phyloP scores from a whole-genome alignment of 2,888 invertebrate species.

The Myopa tessellatipennis region DNA sequence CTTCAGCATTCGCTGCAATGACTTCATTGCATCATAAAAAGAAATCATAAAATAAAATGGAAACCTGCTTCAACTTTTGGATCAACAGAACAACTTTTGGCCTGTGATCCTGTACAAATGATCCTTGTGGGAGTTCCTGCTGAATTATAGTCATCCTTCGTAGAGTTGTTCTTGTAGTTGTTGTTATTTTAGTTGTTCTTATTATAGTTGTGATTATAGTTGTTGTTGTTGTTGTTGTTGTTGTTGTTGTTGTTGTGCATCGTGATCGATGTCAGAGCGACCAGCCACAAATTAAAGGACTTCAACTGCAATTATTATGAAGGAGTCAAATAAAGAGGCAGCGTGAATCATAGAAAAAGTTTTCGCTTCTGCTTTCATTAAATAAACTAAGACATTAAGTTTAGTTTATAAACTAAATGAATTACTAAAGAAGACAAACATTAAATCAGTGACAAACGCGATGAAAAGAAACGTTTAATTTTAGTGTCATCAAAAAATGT shows the following conservation, averaged over 20 bases:
- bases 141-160: conserved; percentile 2
- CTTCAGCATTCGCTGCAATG: conserved; percentile 9
- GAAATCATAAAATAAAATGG: neutral
- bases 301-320: no score
- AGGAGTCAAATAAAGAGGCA: no score
- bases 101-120: conserved; percentile 11
- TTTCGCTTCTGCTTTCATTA: neutral
- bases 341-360: no score
- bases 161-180: neutral
- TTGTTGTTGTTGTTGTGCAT: neutral
- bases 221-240: neutral
- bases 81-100: neutral
- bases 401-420: no score
- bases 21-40: conserved; percentile 26
- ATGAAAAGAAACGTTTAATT: no score
- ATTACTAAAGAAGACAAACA: no score
- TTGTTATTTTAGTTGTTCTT: neutral
- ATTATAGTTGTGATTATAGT: neutral
- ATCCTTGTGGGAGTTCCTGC: conserved; percentile 12
- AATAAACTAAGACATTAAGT: no score
- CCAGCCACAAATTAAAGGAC: conserved; percentile 4
- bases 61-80: neutral
- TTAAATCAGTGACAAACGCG: no score
- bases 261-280: no score
- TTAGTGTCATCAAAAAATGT: no score